These are phyloP conservation scores for Muntiacus muntjak DNA, from an alignment of 2,113 vertebrate species.

Conservation along the genomic window DNA sequence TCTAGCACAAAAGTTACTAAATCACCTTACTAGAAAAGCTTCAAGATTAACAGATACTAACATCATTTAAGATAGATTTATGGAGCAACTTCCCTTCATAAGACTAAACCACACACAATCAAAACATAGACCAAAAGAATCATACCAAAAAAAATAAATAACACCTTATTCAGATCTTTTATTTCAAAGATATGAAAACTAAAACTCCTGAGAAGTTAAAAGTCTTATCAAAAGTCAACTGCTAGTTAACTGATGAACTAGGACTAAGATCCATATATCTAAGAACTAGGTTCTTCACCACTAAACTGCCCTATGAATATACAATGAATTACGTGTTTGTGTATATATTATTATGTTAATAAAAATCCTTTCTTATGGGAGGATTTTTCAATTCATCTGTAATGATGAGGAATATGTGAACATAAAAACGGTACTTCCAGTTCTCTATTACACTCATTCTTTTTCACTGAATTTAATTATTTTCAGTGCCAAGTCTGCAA, in stretches of 20 bases:
- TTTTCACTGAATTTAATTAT: constrained; percentile 3
- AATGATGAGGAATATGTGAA: background rate
- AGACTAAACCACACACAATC: background rate
- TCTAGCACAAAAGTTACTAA: background rate
- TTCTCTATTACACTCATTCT: background rate
- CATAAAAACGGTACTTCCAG: background rate
- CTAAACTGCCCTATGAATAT: background rate
- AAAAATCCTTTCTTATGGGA: background rate
- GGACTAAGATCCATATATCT: background rate
- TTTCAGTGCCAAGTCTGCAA: background rate
- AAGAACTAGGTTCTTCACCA: background rate
- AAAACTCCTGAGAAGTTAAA: constrained; percentile 9
- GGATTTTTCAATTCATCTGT: background rate
- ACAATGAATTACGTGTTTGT: background rate
- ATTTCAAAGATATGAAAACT: background rate
- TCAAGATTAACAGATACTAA: background rate
- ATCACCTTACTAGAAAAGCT: background rate
- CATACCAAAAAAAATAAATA: background rate
- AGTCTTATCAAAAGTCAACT: background rate
- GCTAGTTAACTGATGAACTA: constrained; percentile 1
- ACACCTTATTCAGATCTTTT: background rate
- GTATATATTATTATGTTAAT: background rate
- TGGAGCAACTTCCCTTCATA: background rate
- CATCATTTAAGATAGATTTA: constrained; percentile 23
- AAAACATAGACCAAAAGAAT: constrained; percentile 13